Conservation (phyloP, 2,888 invertebrate genomes). For the Ectobius pallidus region DNA sequence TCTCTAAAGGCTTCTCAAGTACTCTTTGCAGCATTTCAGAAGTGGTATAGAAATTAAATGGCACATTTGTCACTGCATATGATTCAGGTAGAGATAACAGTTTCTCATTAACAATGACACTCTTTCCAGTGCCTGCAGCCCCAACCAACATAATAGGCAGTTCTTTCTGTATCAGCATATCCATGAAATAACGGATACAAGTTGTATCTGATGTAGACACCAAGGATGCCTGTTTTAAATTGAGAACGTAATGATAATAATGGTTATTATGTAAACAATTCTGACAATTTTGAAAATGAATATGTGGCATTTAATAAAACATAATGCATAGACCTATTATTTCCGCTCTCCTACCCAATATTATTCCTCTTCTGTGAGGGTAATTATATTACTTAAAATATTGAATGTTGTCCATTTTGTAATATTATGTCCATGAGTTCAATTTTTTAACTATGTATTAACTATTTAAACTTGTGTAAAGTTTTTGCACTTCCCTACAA, state of each 20-base stretch:
- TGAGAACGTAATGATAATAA: background rate
- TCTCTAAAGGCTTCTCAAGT: conserved; percentile 90
- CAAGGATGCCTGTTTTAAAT: conserved; percentile 69
- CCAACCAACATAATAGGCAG: conserved; percentile 93
- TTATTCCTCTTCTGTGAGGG: too few relatives aligned
- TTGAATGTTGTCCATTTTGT: too few relatives aligned
- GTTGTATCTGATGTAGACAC: conserved; percentile 92
- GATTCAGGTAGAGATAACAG: conserved; percentile 74
- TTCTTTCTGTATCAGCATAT: conserved; percentile 75
- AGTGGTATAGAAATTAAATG: conserved; percentile 94
- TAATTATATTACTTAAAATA: too few relatives aligned
- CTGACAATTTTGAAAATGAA: too few relatives aligned
- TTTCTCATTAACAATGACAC: conserved; percentile 87
- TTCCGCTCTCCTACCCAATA: too few relatives aligned
- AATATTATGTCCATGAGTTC: too few relatives aligned
- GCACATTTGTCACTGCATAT: conserved; percentile 85
- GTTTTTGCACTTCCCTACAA: too few relatives aligned
- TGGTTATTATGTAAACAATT: too few relatives aligned
- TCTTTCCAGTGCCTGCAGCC: conserved; percentile 88
- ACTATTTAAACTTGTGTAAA: too few relatives aligned
- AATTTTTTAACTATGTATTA: too few relatives aligned
- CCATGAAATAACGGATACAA: conserved; percentile 85
- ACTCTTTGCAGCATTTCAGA: conserved; percentile 89
- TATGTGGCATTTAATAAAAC: too few relatives aligned
- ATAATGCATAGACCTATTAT: too few relatives aligned